A percentile compares a stretch with the other conserved stretches of the same genome.
Evolutionary conservation across 1,140 invertebrate genomes (phyloP).

Genomic region (Cheumatopsyche charites): DNA sequence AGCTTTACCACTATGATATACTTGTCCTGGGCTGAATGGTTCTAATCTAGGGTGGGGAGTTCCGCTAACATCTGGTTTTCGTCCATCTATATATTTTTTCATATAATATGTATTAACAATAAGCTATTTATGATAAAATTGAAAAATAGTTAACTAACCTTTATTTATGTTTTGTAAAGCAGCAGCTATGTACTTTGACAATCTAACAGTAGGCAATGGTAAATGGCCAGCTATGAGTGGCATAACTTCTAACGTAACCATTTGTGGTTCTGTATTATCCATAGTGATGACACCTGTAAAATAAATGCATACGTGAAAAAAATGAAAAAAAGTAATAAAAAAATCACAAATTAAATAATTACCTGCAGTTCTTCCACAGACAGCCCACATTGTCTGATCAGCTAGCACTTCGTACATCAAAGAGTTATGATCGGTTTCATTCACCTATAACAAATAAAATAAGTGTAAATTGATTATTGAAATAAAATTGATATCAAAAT

Average conservation of each 20-base stretch:
- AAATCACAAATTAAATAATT: slow-evolving; percentile 40
- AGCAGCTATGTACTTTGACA: slow-evolving; percentile 91
- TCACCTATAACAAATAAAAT: slow-evolving; percentile 56
- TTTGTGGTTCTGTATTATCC: slow-evolving; percentile 73
- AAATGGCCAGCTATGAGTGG: slow-evolving; percentile 87
- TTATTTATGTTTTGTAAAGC: slow-evolving; percentile 67
- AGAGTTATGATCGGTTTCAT: slow-evolving; percentile 64
- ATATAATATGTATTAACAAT: neutral
- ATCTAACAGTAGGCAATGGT: slow-evolving; percentile 82
- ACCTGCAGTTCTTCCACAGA: slow-evolving; percentile 85
- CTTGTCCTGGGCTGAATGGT: slow-evolving; percentile 84
- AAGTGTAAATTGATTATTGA: neutral
- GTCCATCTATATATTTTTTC: slow-evolving; percentile 37
- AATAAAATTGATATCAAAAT: slow-evolving; percentile 1
- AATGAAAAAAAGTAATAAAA: neutral
- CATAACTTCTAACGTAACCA: slow-evolving; percentile 86
- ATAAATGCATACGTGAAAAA: slow-evolving; percentile 41
- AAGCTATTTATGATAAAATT: no score
- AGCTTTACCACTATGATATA: slow-evolving; percentile 87
- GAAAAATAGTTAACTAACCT: no score
- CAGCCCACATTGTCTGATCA: slow-evolving; percentile 91
- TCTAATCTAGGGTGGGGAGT: slow-evolving; percentile 73
- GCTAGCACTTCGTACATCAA: slow-evolving; percentile 93
- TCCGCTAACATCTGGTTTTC: slow-evolving; percentile 52
- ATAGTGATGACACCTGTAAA: slow-evolving; percentile 79